Evolutionary conservation across 2,888 invertebrate species (phyloP).

Genomic region (Neoaliturus tenellus): DNA sequence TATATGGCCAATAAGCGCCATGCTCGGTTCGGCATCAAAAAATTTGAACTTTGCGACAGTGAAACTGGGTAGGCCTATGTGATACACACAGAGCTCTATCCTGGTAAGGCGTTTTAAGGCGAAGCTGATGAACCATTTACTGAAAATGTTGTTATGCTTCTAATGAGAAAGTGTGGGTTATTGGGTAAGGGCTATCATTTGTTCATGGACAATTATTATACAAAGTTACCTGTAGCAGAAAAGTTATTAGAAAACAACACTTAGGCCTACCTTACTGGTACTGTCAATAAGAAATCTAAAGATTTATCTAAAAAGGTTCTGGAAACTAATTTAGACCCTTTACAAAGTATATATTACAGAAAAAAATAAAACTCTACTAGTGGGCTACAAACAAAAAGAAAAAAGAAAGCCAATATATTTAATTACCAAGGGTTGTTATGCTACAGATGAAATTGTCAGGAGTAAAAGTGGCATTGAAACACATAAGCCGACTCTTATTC

Average conservation of each 20-base stretch:
- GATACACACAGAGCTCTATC: conserved; percentile 44
- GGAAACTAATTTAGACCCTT: conserved; percentile 4
- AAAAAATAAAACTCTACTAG: conserved; percentile 35
- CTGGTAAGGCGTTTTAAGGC: conserved; percentile 34
- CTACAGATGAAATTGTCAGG: conserved; percentile 27
- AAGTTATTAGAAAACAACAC: conserved; percentile 22
- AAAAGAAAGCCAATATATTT: conserved; percentile 43
- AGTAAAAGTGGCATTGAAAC: conserved; percentile 44
- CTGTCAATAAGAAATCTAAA: conserved; percentile 54
- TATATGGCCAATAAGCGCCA: conserved; percentile 46
- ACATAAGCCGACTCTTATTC: conserved; percentile 47
- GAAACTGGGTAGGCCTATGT: conserved; percentile 46
- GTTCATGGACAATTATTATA: conserved; percentile 52
- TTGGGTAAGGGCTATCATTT: conserved; percentile 48
- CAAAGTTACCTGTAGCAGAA: conserved; percentile 39
- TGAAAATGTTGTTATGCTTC: conserved; percentile 37
- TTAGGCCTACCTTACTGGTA: conserved; percentile 46
- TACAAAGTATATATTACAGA: not conserved
- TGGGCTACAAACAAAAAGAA: conserved; percentile 52
- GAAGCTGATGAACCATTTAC: conserved; percentile 23
- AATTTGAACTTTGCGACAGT: conserved; percentile 53
- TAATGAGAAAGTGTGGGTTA: conserved; percentile 21
- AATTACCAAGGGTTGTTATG: conserved; percentile 39
- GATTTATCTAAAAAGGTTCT: conserved; percentile 44
- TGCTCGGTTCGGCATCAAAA: conserved; percentile 43